Evolutionary conservation across 2,797 vertebrate genomes (phyloP), one percentile per base, ranked within the genome.

Genomic region (Discoglossus pictus): DNA sequence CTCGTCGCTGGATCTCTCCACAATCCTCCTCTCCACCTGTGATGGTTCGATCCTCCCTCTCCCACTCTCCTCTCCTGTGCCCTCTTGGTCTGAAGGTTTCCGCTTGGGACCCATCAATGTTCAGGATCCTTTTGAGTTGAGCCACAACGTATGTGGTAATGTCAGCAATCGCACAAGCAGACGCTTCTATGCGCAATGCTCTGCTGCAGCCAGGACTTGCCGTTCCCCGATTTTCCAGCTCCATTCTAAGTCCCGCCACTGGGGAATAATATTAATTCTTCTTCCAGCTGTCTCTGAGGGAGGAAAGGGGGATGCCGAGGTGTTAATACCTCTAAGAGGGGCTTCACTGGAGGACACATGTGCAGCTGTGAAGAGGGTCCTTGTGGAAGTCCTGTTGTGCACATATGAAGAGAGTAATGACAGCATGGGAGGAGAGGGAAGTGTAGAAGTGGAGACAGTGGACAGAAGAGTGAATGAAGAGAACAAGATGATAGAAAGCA

Each of bases 61-160:
- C 6, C 68, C 68, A 6, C 8, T 56, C 8, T 18, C 44, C 24
- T 58, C 68, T 5, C 24, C 68, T 69, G 4, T 48, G 46, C 0
- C 11, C 43, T 1, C 85, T 83, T 15, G 68, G 68, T 12, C 87
- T 74, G 44, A 58, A 18, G 68, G 53, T 43, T 64, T 71, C 20
- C 68, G 68, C 62, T 61, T 93, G 3, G 92, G 92, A 0, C 84
- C 90, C 9, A 51, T 97, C 40, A 97, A 92, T 67, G 79, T 98
- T 18, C 84, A 96, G 73, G 96, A 98, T 72, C 96, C 96, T 0
- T 97, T 98, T 15, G 95, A 98, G 74, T 82, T 93, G 15, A 88
- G 83, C 68, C 96, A 98, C 83, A 98, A 98, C 0, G 93, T 97
- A 2, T 90, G 94, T 0, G 94, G 92, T 21, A 98, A 97, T 9